A percentile compares a stretch with the other conserved stretches of the same genome.
Conservation (phyloP, 2,888 invertebrate species). For the Drosophila testacea region DNA sequence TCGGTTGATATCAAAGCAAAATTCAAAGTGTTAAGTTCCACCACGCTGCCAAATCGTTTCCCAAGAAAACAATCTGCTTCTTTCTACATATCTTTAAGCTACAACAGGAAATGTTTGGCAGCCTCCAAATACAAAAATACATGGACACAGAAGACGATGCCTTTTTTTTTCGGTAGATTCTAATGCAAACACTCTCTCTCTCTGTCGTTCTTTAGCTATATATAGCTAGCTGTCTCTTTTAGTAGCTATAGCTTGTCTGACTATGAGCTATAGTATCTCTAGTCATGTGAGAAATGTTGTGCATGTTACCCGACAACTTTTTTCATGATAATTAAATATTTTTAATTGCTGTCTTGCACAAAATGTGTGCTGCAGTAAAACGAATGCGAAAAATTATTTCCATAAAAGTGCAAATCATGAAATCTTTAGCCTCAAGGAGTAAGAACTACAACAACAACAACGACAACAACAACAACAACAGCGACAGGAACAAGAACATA, state of each 20-base stretch:
- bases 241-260: slow-evolving; percentile 10
- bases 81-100: slow-evolving; percentile 25
- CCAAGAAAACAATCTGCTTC: slow-evolving; percentile 49
- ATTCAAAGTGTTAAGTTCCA: slow-evolving; percentile 49
- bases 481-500: slow-evolving; percentile 62
- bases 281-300: slow-evolving; percentile 79
- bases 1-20: slow-evolving; percentile 53
- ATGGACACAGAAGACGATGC: slow-evolving; percentile 3
- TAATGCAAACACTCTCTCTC: slow-evolving; percentile 40
- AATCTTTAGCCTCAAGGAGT: slow-evolving; percentile 75
- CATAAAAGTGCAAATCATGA: slow-evolving; percentile 81
- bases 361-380: slow-evolving; percentile 57
- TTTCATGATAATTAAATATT: slow-evolving; percentile 80
- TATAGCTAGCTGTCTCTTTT: slow-evolving; percentile 4
- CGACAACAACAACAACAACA: slow-evolving; percentile 21
- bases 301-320: slow-evolving; percentile 78
- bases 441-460: slow-evolving; percentile 23
- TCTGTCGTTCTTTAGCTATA: neutral
- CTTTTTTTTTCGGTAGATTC: slow-evolving; percentile 65
- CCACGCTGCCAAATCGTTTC: slow-evolving; percentile 63
- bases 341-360: slow-evolving; percentile 81
- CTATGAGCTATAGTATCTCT: slow-evolving; percentile 41
- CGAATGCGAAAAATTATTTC: slow-evolving; percentile 76
- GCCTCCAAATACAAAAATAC: slow-evolving; percentile 40
- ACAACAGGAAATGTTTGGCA: slow-evolving; percentile 75